Evolutionary conservation across 2,797 vertebrate genomes (phyloP).

Genomic region (Ambastaia sidthimunki): DNA sequence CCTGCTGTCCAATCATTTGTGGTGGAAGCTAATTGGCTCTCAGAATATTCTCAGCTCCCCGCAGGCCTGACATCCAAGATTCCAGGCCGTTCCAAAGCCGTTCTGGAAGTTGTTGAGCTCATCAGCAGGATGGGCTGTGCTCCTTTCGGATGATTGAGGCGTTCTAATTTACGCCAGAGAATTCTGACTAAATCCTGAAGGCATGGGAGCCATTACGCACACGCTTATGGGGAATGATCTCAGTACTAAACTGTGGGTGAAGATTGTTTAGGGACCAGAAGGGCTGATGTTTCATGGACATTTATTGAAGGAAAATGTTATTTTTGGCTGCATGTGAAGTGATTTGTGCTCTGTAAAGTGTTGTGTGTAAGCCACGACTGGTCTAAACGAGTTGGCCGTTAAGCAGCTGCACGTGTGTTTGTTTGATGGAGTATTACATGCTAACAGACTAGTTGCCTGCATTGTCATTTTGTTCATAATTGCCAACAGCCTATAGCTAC

Average conservation of each 20-base stretch:
- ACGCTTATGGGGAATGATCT: constrained; percentile 82
- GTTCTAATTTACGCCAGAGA: constrained; percentile 77
- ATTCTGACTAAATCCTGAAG: constrained; percentile 74
- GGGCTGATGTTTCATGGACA: constrained; percentile 77
- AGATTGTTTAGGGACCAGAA: constrained; percentile 84
- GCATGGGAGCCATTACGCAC: constrained; percentile 83
- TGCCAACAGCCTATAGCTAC: too few species aligned
- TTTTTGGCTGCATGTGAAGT: constrained; percentile 77
- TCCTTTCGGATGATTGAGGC: constrained; percentile 75
- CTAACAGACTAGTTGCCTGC: too few species aligned
- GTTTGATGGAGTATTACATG: not conserved
- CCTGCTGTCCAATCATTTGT: not conserved
- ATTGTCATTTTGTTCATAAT: too few species aligned
- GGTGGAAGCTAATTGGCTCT: constrained; percentile 5
- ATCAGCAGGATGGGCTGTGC: constrained; percentile 74
- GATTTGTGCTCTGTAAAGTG: constrained; percentile 76
- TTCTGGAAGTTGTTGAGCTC: constrained; percentile 82
- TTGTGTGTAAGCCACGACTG: constrained; percentile 68
- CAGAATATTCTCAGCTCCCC: not conserved
- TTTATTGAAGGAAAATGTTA: constrained; percentile 84
- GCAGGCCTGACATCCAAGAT: constrained; percentile 73
- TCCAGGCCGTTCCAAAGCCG: constrained; percentile 68
- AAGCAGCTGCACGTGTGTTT: constrained; percentile 10
- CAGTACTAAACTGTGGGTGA: constrained; percentile 80
- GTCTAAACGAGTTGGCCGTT: too few species aligned